Conservation (phyloP, 2,888 invertebrate genomes). For the Agriopis marginaria region DNA sequence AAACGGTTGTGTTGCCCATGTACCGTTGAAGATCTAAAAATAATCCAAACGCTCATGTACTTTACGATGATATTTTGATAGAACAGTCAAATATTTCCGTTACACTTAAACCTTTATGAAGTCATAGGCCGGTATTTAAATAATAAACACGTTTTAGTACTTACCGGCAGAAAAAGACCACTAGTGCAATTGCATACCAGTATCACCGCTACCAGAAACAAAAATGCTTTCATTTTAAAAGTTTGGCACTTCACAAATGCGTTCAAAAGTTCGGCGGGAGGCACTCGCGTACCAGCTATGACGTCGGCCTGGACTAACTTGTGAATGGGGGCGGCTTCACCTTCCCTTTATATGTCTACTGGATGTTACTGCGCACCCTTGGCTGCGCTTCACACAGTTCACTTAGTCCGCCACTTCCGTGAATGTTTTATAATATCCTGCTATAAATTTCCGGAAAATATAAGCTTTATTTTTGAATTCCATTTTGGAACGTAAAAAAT, state of each 20-base stretch:
- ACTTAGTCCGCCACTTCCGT: conserved; percentile 45
- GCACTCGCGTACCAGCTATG: conserved; percentile 54
- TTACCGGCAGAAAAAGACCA: conserved; percentile 75
- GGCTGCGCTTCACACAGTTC: conserved; percentile 65
- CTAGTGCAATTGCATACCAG: conserved; percentile 68
- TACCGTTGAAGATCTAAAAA: too few relatives aligned
- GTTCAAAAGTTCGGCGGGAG: conserved; percentile 58
- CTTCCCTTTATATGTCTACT: conserved; percentile 76
- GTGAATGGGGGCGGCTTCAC: conserved; percentile 74
- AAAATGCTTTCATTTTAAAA: conserved; percentile 70
- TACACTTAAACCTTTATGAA: too few relatives aligned
- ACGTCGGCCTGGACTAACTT: conserved; percentile 69
- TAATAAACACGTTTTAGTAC: conserved; percentile 45
- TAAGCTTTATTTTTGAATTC: conserved; percentile 29
- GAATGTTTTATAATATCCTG: conserved; percentile 22
- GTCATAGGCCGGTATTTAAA: background rate
- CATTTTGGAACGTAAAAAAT: conserved; percentile 38
- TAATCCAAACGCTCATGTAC: too few relatives aligned
- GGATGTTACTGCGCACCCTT: conserved; percentile 76
- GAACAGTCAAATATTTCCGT: too few relatives aligned
- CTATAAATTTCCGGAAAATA: conserved; percentile 3
- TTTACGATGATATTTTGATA: too few relatives aligned
- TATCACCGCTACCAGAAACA: conserved; percentile 63
- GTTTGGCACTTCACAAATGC: conserved; percentile 64
- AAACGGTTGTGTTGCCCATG: too few relatives aligned